Evolutionary conservation across 2,888 invertebrate genomes (phyloP), one percentile per base, ranked within the genome.

Genomic region (Drosophila austrosaltans): DNA sequence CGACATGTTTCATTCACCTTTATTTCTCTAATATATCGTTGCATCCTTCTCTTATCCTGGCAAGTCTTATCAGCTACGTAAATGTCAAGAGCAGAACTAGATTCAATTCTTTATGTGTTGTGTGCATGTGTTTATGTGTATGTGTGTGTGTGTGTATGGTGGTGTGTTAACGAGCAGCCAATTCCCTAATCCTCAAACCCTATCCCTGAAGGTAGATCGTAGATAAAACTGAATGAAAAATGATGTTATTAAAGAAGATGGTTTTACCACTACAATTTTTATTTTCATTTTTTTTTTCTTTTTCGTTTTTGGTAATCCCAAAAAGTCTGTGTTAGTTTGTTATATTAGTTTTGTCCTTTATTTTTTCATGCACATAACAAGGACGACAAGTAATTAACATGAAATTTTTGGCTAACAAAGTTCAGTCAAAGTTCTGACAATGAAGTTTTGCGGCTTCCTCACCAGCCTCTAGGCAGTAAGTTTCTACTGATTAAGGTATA

Each of bases 401-500:
- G 66, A 75, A 78, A 84, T 82, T 85, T 72, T 40, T 63, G 53
- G 61, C 57, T 66, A 48, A 48, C 66, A 82, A 79, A 87, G 73
- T 84, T 87, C 67, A 75, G 77, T 39, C 39, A 57, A 87, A 77
- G 73, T 77, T 48, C 48, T 81, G 76, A 75, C 77, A 82, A 70
- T 72, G 77, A 79, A 81, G 86, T 78, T 80, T 64, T 64, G 61
- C 59, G 59, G 36, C 57, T 32, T 25, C 16, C 66, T 44, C 36
- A 68, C 25, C 70, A 54, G 36, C 40, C 32, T 22, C 61, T 56
- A 22, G 62, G 25, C 53, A 22, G 44, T n/a, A 60, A 57, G 72
- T 30, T 60, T 42, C 53, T 57, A 82, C 85, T 84, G 83, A 84
- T 84, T 84, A 87, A 87, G 86, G 72, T 82, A 74, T 84, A 76